Evolutionary conservation across 1,140 invertebrate genomes (phyloP), one percentile per base, ranked within the genome.

Genomic region (Whitmania pigra): DNA sequence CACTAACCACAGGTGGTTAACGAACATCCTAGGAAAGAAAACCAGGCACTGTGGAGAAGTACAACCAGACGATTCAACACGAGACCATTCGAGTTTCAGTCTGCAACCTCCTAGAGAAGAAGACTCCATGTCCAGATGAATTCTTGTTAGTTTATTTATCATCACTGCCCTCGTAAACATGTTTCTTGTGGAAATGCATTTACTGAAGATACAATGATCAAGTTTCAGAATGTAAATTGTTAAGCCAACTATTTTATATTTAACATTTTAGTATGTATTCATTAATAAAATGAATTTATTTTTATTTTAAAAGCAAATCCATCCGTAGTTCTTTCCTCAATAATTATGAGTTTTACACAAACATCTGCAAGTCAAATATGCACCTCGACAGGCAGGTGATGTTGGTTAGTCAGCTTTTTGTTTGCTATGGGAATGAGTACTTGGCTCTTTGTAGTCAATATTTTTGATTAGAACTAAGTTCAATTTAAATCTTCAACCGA

Each of bases 21-120:
- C 31, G 6, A 49, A 49, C 43, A 49, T 36, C 6, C n/a, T 27
- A 86, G 84, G 85, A 85, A 76, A 77, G 82, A 53, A 80, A 77
- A 72, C 77, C 80, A 22, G 84, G 85, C n/a, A 84, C 86, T 77
- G 78, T 79, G n/a, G 78, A 79, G 63, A 73, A 78, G n/a, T 86
- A 86, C 76, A 86, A 86, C 79, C 82, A 86, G 66, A 85, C 86
- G 25, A 85, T 86, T 69, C 80, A 79, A 57, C 85, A 86, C 77
- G 85, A 86, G 77, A 86, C 85, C 0, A 70, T 86, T 15, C 75
- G 85, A 67, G 85, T 86, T 4, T 85, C 85, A 69, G 85, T 86
- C 3, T 84, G 84, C 79, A 85, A 85, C 72, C 86, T 86, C 85
- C 68, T 86, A 22, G 84, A 85, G 79, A 75, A 81, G 76, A 71